These are phyloP conservation scores for Zoanthus sociatus DNA, from an alignment of 92 coral and sea anemone species.

Conservation along the genomic window DNA sequence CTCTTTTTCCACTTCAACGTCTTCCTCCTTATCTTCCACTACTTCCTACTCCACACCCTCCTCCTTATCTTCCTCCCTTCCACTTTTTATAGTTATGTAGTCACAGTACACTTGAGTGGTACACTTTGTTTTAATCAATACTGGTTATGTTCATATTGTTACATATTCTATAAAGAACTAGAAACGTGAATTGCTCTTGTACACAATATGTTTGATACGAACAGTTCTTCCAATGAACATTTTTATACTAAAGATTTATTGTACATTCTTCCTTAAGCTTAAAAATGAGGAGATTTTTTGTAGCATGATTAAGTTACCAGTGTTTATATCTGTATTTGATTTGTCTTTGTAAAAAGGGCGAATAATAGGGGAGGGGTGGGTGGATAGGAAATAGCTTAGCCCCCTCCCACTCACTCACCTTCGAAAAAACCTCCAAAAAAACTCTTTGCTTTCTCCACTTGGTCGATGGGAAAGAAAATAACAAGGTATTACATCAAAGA, in stretches of 20 bases:
- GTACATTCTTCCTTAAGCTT: neutral
- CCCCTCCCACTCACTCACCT: no score
- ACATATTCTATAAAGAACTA: neutral
- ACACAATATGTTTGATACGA: constrained; percentile 6
- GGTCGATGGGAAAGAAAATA: no score
- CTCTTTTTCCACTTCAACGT: no score
- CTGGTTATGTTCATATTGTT: constrained; percentile 8
- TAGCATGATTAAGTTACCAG: neutral
- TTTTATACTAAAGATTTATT: neutral
- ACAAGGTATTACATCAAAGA: no score
- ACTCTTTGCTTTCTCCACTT: no score
- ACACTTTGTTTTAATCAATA: neutral
- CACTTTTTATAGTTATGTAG: neutral
- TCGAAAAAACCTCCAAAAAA: no score
- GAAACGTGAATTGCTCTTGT: neutral
- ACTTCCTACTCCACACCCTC: no score
- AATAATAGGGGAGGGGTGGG: neutral
- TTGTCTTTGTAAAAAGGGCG: neutral
- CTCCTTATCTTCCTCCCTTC: no score
- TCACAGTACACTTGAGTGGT: neutral
- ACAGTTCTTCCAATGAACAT: neutral
- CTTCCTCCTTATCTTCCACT: no score
- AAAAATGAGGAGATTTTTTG: neutral
- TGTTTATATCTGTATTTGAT: neutral
- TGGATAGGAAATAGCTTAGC: constrained; percentile 3